Evolutionary conservation across 1,140 invertebrate species (phyloP).

Genomic region (Uloborus diversus): DNA sequence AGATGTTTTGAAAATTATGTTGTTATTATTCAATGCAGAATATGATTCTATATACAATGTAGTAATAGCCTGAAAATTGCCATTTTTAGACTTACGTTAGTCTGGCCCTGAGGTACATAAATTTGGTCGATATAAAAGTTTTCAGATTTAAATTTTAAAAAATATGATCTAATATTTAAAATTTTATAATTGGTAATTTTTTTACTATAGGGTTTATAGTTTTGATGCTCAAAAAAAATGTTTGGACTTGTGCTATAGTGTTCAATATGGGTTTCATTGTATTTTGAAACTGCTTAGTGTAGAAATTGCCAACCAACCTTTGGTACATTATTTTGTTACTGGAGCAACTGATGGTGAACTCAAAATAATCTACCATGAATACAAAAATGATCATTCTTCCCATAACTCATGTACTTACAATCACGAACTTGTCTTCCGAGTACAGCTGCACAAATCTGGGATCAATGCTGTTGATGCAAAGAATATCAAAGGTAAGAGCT

Average conservation of each 20-base stretch:
- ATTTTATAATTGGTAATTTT: too few species aligned
- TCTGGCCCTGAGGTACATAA: too few species aligned
- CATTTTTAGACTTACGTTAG: too few species aligned
- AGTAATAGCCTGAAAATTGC: too few species aligned
- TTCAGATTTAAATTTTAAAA: not conserved
- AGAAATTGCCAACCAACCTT: not conserved
- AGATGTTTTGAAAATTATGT: not conserved
- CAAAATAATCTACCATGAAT: not conserved
- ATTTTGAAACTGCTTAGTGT: slow-evolving; percentile 20
- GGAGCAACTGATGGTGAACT: slow-evolving; percentile 40
- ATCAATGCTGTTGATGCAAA: slow-evolving; percentile 51
- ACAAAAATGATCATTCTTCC: not conserved
- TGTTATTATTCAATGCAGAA: not conserved
- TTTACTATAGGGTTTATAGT: slow-evolving; percentile 46
- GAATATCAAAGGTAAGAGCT: slow-evolving; percentile 22
- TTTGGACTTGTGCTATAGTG: slow-evolving; percentile 8
- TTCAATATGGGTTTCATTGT: slow-evolving; percentile 39
- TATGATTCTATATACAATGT: too few species aligned
- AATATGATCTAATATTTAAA: not conserved
- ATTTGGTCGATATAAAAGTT: not conserved
- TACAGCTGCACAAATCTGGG: slow-evolving; percentile 47
- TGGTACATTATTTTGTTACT: slow-evolving; percentile 24
- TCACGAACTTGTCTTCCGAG: not conserved
- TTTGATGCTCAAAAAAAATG: slow-evolving; percentile 17
- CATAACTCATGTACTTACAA: not conserved